Evolutionary conservation across 2,888 invertebrate genomes (phyloP).

Genomic region (Trachelus tabidus): DNA sequence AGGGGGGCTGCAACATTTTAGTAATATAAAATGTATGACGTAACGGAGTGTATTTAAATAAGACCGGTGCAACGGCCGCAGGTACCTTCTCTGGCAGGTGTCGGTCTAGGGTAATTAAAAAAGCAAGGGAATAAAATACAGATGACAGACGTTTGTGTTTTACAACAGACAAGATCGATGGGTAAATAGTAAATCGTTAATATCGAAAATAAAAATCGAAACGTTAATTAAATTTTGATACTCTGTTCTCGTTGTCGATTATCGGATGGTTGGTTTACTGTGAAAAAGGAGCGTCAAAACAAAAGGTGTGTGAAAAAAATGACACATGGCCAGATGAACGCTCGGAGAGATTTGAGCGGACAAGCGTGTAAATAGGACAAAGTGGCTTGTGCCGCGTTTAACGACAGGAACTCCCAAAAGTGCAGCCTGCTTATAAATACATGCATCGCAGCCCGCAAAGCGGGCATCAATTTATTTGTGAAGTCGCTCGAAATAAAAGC

Average conservation of each 20-base stretch:
- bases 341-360: neutral
- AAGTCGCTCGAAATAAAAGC: neutral
- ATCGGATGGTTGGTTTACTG: neutral
- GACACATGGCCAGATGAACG: neutral
- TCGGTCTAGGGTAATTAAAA: neutral
- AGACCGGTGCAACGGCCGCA: neutral
- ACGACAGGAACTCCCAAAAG: slow-evolving; percentile 42
- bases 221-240: neutral
- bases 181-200: neutral
- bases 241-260: neutral
- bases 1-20: neutral
- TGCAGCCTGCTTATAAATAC: slow-evolving; percentile 35
- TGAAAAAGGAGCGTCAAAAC: neutral
- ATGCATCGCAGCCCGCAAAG: slow-evolving; percentile 20
- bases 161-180: neutral
- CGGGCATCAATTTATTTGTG: slow-evolving; percentile 26
- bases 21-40: neutral
- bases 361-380: slow-evolving; percentile 18
- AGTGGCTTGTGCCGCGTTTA: slow-evolving; percentile 40
- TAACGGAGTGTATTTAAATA: neutral
- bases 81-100: neutral
- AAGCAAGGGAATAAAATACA: neutral
- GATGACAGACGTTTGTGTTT: neutral
- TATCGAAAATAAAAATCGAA: neutral
- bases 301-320: neutral